Evolutionary conservation across 1,140 invertebrate species (phyloP), one percentile per base, ranked within the genome.

Genomic region (Danaus melanippus): DNA sequence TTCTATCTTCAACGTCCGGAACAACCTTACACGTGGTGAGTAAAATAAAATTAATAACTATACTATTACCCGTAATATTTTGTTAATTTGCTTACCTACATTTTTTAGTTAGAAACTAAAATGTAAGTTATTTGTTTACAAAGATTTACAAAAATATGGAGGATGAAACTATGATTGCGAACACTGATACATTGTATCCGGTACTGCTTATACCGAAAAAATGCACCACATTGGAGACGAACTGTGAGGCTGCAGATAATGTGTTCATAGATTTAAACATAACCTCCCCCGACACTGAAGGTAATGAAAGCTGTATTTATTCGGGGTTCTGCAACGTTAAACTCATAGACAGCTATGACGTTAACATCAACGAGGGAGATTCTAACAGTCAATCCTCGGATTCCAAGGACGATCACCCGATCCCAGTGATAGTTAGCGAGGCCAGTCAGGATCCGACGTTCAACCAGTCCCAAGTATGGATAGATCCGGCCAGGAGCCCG

Each of bases 381-480:
- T 46, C 53, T 5, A 58, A 45, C 12, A 42, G 12, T 42, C 50
- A 52, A 41, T 50, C 50, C 0, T 56, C 50, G 12, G 60, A 69
- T 12, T 53, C 49, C 9, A 53, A 58, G 42, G 59, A 65, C 9
- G 60, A 64, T 15, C 15, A 15, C 17, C 47, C 62, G 5, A 56
- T 66, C 15, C 49, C 65, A 10, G 51, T 72, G 0, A 47, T 72
- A 10, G 41, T 69, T 8, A 50, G 54, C 32, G 75, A 73, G 39
- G 52, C 56, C 0, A 73, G 66, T 32, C 74, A 73, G 48, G 58
- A 64, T 50, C 58, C 68, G 7, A 42, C 68, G 0, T 74, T 76
- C 50, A 76, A 62, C 42, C 75, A 80, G 50, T 72, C 74, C 7
- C 71, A 79, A 47, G 74, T 85, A 2, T 82, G 79, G 79, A 85